Evolutionary conservation across 2,888 invertebrate genomes (phyloP), one percentile per base, ranked within the genome.

Genomic region (Cephus rjabovi): DNA sequence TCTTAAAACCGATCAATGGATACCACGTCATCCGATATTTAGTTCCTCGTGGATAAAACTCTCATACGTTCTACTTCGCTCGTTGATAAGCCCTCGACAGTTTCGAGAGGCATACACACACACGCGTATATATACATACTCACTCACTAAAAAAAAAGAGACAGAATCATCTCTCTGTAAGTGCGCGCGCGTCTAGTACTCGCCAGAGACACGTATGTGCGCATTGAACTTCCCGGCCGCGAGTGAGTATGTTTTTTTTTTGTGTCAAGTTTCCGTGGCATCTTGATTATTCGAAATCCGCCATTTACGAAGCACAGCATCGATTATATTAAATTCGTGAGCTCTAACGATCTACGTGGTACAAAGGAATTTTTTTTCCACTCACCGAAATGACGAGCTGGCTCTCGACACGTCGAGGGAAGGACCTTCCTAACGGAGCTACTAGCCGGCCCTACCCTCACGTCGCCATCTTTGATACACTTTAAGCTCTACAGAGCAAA

Each of bases 171-270:
- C 71, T 31, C 71, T 71, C 71, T 31, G 71, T 71, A 34, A 56
- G 56, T 56, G 56, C 56, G 56, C 56, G 56, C 56, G 23, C 56
- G 56, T 56, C 56, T 56, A 56, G 56, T 73, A 79, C 77, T 81
- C 81, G 80, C 75, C 33, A 79, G 79, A 85, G 85, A 89, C 84
- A 88, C 86, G 87, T 87, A 84, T 87, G 88, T 90, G 87, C 88
- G 90, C 90, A 90, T 90, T 90, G 90, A 90, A 90, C 90, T 90
- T 90, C 87, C 90, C 90, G 84, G 23, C 31, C 3, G 15, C 31
- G 71, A 31, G 31, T 34, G 71, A 71, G 33, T 31, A 71, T 15
- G 33, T 34, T 31, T 71, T 71, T 71, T 71, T 71, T 71, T 31
- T 34, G 70, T 33, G 31, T 34, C 71, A n/a, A 31, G 71, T 15